phyloP scores from a whole-genome alignment of 2,797 vertebrate genomes.

The Paedocypris micromegethes region DNA sequence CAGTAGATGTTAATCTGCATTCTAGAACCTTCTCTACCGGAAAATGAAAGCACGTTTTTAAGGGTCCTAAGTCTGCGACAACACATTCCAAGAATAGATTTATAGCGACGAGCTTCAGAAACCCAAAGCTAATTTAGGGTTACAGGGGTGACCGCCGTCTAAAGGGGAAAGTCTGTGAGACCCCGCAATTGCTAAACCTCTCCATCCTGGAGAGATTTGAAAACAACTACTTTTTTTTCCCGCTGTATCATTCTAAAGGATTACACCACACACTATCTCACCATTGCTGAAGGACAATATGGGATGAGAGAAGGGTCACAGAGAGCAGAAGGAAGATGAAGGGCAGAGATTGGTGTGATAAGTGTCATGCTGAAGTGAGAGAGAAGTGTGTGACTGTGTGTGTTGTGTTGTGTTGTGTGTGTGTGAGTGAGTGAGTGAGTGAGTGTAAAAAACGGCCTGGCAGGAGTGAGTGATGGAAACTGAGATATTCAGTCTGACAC shows the following conservation, averaged over 20 bases:
- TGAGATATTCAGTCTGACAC: slow-evolving; percentile 28
- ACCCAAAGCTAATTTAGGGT: slow-evolving; percentile 13
- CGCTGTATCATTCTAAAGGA: slow-evolving; percentile 8
- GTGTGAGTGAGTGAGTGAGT: neutral
- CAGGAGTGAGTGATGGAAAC: slow-evolving; percentile 8
- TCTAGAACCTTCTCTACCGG: neutral
- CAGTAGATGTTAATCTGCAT: too few relatives aligned
- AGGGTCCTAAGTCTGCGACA: neutral
- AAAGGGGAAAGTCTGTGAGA: slow-evolving; percentile 26
- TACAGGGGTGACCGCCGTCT: slow-evolving; percentile 4
- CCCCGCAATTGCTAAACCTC: slow-evolving; percentile 24
- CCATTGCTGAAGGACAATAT: slow-evolving; percentile 35
- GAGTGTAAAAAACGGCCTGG: slow-evolving; percentile 1
- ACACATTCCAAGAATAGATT: slow-evolving; percentile 23
- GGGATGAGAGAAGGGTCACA: slow-evolving; percentile 32
- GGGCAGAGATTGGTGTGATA: slow-evolving; percentile 38
- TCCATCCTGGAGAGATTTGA: slow-evolving; percentile 18
- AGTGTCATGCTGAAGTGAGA: slow-evolving; percentile 35
- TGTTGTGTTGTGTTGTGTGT: slow-evolving; percentile 4
- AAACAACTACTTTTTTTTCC: slow-evolving; percentile 13
- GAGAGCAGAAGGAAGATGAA: slow-evolving; percentile 31
- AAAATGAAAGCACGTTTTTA: neutral
- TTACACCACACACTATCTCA: slow-evolving; percentile 29
- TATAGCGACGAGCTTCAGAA: slow-evolving; percentile 10
- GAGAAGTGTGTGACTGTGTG: slow-evolving; percentile 6